Percentiles rank a stretch among this genome's conserved stretches.
Conservation (phyloP, 2,113 vertebrate species). For the Halcyon malimbica region DNA sequence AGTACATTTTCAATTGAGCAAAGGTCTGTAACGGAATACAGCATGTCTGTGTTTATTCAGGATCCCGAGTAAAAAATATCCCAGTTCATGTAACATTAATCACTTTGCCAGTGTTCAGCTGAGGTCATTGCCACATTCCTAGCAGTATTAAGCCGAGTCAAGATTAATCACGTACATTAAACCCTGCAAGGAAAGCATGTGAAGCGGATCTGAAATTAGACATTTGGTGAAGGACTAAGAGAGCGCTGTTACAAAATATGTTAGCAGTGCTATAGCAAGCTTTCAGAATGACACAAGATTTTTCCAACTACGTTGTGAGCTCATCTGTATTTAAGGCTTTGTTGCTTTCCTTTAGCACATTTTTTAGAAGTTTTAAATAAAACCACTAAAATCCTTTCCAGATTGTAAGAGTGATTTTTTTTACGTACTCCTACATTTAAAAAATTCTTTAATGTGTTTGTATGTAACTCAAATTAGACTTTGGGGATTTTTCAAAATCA, state of each 20-base stretch:
- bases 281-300: slow-evolving; percentile 23
- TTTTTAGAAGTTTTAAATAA: slow-evolving; percentile 32
- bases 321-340: background rate
- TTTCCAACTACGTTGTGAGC: background rate
- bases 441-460: background rate
- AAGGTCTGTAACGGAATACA: slow-evolving; percentile 79
- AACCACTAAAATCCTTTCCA: background rate
- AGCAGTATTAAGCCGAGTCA: slow-evolving; percentile 79
- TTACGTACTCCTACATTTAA: background rate
- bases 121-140: slow-evolving; percentile 83
- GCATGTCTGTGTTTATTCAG: slow-evolving; percentile 81
- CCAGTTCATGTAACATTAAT: slow-evolving; percentile 82
- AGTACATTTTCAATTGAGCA: slow-evolving; percentile 77
- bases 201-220: slow-evolving; percentile 78
- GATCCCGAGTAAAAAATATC: slow-evolving; percentile 67
- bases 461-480: background rate
- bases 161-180: slow-evolving; percentile 84
- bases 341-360: background rate
- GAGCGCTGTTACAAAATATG: slow-evolving; percentile 63
- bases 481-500: background rate
- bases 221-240: slow-evolving; percentile 70
- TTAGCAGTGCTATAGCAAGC: slow-evolving; percentile 45
- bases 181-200: slow-evolving; percentile 73
- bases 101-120: slow-evolving; percentile 79
- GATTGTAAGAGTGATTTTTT: background rate